Percentiles rank a stretch among this genome's conserved stretches.
These are phyloP conservation scores for Sinella curviseta DNA, from an alignment of 1,140 invertebrate genomes.

Conservation along the genomic window DNA sequence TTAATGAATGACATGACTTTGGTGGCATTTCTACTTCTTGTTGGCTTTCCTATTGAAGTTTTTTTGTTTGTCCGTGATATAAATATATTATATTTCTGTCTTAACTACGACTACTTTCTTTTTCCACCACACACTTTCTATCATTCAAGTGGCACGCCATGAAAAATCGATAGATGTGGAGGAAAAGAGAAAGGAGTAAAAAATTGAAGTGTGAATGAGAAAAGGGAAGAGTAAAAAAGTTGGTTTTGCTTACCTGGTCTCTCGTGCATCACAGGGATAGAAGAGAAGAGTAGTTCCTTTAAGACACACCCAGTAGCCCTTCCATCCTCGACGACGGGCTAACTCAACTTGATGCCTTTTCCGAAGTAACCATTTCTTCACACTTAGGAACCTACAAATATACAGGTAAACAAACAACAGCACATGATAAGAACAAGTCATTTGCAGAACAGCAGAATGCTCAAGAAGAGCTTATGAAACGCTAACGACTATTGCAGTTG, in stretches of 20 bases:
- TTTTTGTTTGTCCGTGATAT: no score
- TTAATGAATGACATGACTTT: constrained; percentile 7
- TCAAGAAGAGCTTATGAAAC: no score
- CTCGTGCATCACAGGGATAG: constrained; percentile 92
- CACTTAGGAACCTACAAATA: constrained; percentile 82
- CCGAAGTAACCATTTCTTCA: constrained; percentile 96
- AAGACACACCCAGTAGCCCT: constrained; percentile 96
- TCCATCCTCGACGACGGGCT: constrained; percentile 93
- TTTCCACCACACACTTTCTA: no score
- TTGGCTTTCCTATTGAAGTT: no score
- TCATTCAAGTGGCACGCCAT: not conserved
- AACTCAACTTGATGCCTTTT: constrained; percentile 96
- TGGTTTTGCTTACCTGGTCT: constrained; percentile 66
- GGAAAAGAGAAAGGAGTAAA: no score
- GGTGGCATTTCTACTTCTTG: no score
- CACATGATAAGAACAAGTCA: constrained; percentile 13
- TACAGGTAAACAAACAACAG: constrained; percentile 45
- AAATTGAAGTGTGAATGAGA: no score
- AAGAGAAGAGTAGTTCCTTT: constrained; percentile 96
- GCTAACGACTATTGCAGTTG: no score
- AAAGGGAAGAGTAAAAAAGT: no score
- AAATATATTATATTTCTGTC: no score
- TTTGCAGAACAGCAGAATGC: no score
- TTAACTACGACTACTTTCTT: not conserved
- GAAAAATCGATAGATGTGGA: not conserved